These are phyloP conservation scores for Saccostrea cuccullata DNA, from an alignment of 1,140 invertebrate species.

Conservation along the genomic window DNA sequence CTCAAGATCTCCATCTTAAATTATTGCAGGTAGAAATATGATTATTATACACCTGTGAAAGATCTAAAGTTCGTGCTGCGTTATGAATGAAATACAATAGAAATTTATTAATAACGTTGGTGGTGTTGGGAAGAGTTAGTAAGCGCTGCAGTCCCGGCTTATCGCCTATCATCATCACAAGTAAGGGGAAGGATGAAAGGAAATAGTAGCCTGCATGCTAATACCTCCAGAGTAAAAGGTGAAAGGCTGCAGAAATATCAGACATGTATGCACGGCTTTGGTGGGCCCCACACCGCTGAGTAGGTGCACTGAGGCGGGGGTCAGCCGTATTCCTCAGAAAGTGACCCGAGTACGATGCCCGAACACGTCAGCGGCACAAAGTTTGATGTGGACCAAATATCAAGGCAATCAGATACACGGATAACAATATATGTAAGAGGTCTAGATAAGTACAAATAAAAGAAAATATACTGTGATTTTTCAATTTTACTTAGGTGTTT, in stretches of 20 bases:
- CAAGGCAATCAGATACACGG: background rate
- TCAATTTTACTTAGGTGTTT: constrained; percentile 13
- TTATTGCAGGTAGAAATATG: constrained; percentile 21
- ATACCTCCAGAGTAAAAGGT: constrained; percentile 17
- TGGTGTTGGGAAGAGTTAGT: background rate
- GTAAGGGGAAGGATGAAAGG: constrained; percentile 16
- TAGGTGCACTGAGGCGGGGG: background rate
- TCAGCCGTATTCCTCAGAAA: background rate
- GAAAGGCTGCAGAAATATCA: constrained; percentile 25
- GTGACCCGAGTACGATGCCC: background rate
- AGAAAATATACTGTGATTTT: constrained; percentile 8
- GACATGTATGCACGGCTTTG: background rate
- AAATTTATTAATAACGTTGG: background rate
- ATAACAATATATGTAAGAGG: constrained; percentile 13
- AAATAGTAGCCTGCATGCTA: background rate
- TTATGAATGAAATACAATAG: constrained; percentile 26
- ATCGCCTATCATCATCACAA: constrained; percentile 23
- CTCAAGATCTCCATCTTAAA: background rate
- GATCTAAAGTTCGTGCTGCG: background rate
- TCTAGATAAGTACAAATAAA: constrained; percentile 18
- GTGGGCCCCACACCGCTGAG: background rate
- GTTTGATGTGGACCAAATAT: constrained; percentile 16
- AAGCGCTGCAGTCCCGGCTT: background rate
- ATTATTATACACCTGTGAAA: constrained; percentile 36
- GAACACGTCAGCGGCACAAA: background rate